Percentiles rank a stretch among this genome's conserved stretches.
phyloP scores from a whole-genome alignment of 2,113 vertebrate species.

The Chamaetylas fuelleborni region DNA sequence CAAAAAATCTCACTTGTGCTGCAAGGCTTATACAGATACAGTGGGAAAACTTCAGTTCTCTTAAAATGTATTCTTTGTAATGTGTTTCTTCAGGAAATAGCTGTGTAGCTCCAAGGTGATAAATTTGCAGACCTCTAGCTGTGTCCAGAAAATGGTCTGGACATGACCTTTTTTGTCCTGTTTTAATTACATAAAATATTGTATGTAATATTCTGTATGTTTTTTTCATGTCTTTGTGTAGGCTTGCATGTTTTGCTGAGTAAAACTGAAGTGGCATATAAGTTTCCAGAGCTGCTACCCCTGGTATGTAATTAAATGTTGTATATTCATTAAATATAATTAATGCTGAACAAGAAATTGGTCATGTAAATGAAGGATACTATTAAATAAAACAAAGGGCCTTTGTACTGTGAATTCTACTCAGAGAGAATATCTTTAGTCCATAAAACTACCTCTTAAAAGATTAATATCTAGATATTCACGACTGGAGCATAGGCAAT shows the following conservation, averaged over 20 bases:
- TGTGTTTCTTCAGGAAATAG: neutral
- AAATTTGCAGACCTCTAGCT: neutral
- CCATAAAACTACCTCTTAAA: neutral
- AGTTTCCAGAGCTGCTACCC: slow-evolving; percentile 91
- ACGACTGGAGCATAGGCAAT: neutral
- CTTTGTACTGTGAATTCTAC: neutral
- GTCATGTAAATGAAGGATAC: neutral
- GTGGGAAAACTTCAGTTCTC: neutral
- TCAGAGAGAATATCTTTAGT: neutral
- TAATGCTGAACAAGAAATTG: neutral
- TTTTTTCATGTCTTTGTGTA: slow-evolving; percentile 48
- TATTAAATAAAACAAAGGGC: neutral
- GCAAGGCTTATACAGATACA: neutral
- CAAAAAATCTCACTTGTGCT: neutral
- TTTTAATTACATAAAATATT: neutral
- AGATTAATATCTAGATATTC: neutral
- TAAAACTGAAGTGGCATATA: slow-evolving; percentile 91
- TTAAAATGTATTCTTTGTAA: neutral
- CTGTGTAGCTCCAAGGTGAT: neutral
- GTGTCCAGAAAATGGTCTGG: neutral
- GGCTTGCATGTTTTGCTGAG: slow-evolving; percentile 94
- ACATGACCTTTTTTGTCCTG: neutral
- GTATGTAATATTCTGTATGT: neutral
- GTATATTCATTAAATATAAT: neutral
- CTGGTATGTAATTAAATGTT: slow-evolving; percentile 80